A percentile compares a stretch with the other conserved stretches of the same genome.
phyloP scores from a whole-genome alignment of 1,140 invertebrate species.

The Camponotus floridanus region DNA sequence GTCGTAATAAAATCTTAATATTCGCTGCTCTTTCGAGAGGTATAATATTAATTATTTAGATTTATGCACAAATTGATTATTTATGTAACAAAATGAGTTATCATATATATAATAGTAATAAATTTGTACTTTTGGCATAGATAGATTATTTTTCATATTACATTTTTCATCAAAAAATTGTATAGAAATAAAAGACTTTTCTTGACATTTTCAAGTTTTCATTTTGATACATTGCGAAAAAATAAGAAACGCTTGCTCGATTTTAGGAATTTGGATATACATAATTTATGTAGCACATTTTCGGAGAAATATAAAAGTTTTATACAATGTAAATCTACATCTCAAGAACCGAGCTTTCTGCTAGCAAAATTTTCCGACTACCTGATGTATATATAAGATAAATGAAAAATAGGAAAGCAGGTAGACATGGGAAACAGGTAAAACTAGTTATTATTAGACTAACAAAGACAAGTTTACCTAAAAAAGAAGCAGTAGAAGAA shows the following conservation, averaged over 20 bases:
- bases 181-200: neutral
- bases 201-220: neutral
- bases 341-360: too few species aligned
- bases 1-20: neutral
- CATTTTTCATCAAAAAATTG: neutral
- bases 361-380: conserved; percentile 14
- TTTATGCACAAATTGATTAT: neutral
- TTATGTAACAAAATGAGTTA: neutral
- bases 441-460: neutral
- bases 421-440: neutral
- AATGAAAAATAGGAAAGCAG: conserved; percentile 15
- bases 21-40: neutral
- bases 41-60: neutral
- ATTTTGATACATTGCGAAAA: neutral
- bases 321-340: too few species aligned
- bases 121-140: too few species aligned
- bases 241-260: neutral
- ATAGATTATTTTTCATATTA: too few species aligned
- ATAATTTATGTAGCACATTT: too few species aligned
- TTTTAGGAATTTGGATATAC: neutral
- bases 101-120: neutral
- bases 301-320: neutral
- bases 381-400: conserved; percentile 26
- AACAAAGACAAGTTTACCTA: too few species aligned
- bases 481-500: too few species aligned